Evolutionary conservation across 2,113 vertebrate species (phyloP).

Genomic region (Onychostoma macrolepis): DNA sequence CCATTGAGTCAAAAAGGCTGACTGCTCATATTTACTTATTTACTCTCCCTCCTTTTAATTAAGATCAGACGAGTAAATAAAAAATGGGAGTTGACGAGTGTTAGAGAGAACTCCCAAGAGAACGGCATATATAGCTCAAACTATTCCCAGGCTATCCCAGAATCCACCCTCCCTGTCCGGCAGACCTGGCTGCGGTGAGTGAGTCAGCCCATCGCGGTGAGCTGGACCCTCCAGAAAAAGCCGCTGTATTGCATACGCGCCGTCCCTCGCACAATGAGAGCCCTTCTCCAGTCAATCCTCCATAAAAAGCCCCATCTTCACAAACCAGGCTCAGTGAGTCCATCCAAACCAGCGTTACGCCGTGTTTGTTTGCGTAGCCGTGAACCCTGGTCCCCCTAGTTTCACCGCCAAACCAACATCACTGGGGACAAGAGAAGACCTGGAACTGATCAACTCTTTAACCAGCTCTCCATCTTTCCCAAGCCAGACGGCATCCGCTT

Average conservation of each 20-base stretch:
- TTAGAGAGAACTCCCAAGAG: conserved; percentile 55
- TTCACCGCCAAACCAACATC: conserved; percentile 55
- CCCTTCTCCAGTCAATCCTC: conserved; percentile 55
- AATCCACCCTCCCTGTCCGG: conserved; percentile 58
- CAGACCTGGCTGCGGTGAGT: conserved; percentile 64
- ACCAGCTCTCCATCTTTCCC: conserved; percentile 57
- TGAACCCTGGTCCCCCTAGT: conserved; percentile 53
- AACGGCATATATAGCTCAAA: conserved; percentile 61
- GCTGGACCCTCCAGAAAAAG: conserved; percentile 52
- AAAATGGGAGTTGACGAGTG: conserved; percentile 45
- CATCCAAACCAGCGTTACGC: conserved; percentile 47
- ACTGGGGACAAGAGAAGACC: conserved; percentile 43
- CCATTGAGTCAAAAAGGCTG: conserved; percentile 48
- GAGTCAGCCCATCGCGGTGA: conserved; percentile 60
- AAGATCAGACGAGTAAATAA: conserved; percentile 57
- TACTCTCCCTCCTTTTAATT: conserved; percentile 53
- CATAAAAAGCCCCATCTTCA: conserved; percentile 62
- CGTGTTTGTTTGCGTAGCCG: conserved; percentile 69
- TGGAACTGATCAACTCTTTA: conserved; percentile 26
- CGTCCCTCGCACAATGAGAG: conserved; percentile 56
- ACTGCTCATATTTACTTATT: conserved; percentile 48
- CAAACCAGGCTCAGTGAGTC: conserved; percentile 61
- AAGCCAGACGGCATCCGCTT: conserved; percentile 67
- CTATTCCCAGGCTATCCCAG: conserved; percentile 65
- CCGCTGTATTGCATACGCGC: conserved; percentile 52